Percentiles rank a stretch among this genome's conserved stretches.
Evolutionary conservation across 2,797 vertebrate genomes (phyloP).

Genomic region (Chromobotia macracanthus): DNA sequence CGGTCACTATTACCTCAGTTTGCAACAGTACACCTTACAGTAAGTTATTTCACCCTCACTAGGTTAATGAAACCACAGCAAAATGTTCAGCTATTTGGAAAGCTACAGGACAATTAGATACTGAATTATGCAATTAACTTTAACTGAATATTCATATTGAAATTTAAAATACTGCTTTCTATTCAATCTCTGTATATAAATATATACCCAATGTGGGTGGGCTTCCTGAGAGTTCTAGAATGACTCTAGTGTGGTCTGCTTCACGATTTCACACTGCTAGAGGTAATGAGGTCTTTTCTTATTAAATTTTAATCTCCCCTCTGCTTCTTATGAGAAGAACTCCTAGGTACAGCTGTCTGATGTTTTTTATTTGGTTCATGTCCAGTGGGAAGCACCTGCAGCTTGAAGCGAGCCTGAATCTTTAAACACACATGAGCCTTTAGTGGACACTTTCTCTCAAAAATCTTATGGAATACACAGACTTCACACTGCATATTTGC

Average conservation of each 20-base stretch:
- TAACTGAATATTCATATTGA: too few relatives aligned
- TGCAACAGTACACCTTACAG: too few relatives aligned
- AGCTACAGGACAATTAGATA: background rate
- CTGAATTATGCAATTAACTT: too few relatives aligned
- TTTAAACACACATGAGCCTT: constrained; percentile 40
- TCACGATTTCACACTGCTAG: constrained; percentile 10
- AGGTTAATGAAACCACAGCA: background rate
- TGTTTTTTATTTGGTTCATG: constrained; percentile 46
- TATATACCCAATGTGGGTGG: background rate
- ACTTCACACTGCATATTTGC: constrained; percentile 23
- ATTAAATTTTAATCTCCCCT: constrained; percentile 52
- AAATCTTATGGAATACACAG: constrained; percentile 8
- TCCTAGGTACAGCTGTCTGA: constrained; percentile 23
- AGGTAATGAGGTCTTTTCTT: constrained; percentile 41
- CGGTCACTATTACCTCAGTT: too few relatives aligned
- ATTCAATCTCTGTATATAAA: background rate
- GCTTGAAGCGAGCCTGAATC: constrained; percentile 37
- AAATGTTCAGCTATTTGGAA: background rate
- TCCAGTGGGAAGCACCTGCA: constrained; percentile 38
- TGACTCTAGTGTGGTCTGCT: constrained; percentile 5
- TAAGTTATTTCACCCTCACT: background rate
- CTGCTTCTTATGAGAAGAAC: constrained; percentile 22
- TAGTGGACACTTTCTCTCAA: constrained; percentile 19
- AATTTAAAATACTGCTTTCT: constrained; percentile 1
- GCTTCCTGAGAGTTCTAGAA: constrained; percentile 10